Percentiles rank a stretch among this genome's conserved stretches.
Evolutionary conservation across 2,797 vertebrate species (phyloP).

Genomic region (Mormyrus hasselquistii): DNA sequence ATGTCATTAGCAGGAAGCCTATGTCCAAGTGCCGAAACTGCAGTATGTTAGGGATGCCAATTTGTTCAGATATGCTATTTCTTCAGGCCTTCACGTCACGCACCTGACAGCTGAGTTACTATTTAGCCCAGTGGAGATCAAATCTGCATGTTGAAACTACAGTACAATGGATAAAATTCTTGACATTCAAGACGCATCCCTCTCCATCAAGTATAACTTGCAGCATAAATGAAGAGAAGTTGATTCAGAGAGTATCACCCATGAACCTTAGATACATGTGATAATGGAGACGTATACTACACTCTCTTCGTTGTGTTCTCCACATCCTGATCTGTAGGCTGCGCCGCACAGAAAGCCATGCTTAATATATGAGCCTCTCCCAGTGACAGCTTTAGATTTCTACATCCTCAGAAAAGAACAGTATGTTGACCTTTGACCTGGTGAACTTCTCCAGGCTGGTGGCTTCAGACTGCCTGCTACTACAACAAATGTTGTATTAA

Average conservation of each 20-base stretch:
- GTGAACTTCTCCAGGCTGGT: not conserved
- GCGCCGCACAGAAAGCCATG: not conserved
- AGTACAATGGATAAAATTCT: not conserved
- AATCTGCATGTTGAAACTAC: not conserved
- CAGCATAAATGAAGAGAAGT: not conserved
- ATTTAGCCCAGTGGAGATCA: not conserved
- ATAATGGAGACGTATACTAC: not conserved
- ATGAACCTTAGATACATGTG: not conserved
- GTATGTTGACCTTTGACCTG: not conserved
- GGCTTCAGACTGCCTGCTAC: not conserved
- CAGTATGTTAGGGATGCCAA: not conserved
- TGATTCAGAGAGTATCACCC: not conserved
- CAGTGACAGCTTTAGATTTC: not conserved
- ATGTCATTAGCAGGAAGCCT: not conserved
- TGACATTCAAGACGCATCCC: not conserved
- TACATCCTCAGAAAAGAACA: not conserved
- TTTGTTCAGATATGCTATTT: not conserved
- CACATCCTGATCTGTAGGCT: not conserved
- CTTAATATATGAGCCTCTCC: not conserved
- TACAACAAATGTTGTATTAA: not conserved
- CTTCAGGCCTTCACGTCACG: not conserved
- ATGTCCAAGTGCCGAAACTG: not conserved
- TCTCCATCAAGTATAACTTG: not conserved
- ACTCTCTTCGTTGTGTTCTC: not conserved
- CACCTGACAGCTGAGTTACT: slow-evolving; percentile 3